Evolutionary conservation across 2,888 invertebrate genomes (phyloP).

Genomic region (Protonemura montana): DNA sequence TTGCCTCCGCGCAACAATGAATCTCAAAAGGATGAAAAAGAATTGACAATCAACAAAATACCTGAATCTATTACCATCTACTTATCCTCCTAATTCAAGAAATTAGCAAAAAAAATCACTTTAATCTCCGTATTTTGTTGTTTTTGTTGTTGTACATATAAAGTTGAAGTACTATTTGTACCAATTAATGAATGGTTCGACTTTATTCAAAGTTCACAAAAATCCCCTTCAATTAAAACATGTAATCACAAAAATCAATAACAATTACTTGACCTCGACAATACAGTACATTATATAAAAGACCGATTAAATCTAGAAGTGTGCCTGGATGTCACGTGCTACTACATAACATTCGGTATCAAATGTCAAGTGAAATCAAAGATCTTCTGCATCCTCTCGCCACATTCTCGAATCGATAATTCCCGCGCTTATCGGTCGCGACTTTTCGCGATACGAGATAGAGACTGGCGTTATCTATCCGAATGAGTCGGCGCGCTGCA

Average conservation of each 20-base stretch:
- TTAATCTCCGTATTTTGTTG: background rate
- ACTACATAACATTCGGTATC: background rate
- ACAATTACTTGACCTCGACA: background rate
- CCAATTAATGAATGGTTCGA: background rate
- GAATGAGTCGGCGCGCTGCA: too few species aligned
- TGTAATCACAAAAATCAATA: background rate
- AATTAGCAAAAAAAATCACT: too few species aligned
- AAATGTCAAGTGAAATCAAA: background rate
- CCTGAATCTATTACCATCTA: background rate
- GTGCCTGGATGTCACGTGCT: background rate
- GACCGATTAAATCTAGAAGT: too few species aligned
- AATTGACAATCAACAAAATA: background rate
- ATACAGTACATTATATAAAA: too few species aligned
- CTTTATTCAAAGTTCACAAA: background rate
- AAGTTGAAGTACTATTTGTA: background rate
- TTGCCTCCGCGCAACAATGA: background rate
- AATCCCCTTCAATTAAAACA: background rate
- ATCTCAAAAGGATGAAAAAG: background rate
- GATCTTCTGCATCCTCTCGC: too few species aligned
- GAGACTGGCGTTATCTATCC: too few species aligned
- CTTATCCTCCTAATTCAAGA: too few species aligned
- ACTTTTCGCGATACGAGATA: too few species aligned
- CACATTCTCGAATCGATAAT: too few species aligned
- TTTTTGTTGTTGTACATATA: background rate
- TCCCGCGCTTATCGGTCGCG: too few species aligned